phyloP scores from a whole-genome alignment of 2,888 invertebrate genomes.

The Gymnosoma rotundatum region DNA sequence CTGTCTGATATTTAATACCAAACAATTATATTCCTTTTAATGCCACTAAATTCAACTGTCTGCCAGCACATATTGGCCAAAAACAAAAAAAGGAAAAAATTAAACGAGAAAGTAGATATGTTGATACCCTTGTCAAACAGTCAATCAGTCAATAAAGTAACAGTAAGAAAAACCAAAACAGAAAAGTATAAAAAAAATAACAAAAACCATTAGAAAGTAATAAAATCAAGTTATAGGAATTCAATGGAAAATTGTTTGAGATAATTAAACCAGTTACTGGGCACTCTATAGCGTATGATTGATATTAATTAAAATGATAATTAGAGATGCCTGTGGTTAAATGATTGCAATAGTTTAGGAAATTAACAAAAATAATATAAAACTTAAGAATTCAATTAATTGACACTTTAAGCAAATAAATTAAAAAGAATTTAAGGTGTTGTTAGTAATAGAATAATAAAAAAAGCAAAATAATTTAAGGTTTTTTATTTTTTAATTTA shows the following conservation, averaged over 20 bases:
- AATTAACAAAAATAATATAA: no score
- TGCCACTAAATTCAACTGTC: constrained; percentile 17
- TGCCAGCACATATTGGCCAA: constrained; percentile 9
- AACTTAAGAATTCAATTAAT: no score
- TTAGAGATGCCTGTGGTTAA: no score
- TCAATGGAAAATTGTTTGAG: background rate
- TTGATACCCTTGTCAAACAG: constrained; percentile 4
- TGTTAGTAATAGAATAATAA: no score
- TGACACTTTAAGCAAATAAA: no score
- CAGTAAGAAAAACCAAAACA: background rate
- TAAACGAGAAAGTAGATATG: background rate
- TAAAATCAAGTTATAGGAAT: background rate
- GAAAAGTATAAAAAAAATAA: background rate
- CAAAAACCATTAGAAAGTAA: background rate
- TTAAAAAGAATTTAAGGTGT: no score
- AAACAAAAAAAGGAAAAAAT: background rate
- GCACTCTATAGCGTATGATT: constrained; percentile 28
- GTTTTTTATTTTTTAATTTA: no score
- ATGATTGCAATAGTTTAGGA: no score
- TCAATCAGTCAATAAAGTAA: constrained; percentile 17
- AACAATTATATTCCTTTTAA: background rate
- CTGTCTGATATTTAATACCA: background rate
- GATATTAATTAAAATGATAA: constrained; percentile 17
- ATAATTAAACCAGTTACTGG: background rate
- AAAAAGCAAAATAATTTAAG: no score